Conservation (phyloP, 2,797 vertebrate species). For the Heliangelus exortis region DNA sequence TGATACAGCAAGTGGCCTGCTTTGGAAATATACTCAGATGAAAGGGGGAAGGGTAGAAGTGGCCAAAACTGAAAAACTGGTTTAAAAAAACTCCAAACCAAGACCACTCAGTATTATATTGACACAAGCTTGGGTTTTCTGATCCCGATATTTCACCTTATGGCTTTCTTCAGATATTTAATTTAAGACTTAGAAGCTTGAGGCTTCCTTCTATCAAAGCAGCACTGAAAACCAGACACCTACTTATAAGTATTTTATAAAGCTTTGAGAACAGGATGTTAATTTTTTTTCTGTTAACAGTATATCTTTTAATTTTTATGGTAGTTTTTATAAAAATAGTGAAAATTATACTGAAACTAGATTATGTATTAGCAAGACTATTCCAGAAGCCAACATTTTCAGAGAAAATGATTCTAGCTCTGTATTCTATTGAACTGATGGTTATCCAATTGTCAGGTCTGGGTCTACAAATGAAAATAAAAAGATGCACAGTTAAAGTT, state of each 20-base stretch:
- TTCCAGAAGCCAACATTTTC: neutral
- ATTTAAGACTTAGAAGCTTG: neutral
- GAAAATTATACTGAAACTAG: neutral
- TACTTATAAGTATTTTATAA: neutral
- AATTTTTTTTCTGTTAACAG: neutral
- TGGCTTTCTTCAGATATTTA: neutral
- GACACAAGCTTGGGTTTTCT: neutral
- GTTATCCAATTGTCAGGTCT: neutral
- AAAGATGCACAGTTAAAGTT: neutral
- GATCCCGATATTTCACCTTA: neutral
- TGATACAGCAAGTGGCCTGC: neutral
- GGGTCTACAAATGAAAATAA: neutral
- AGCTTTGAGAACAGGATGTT: neutral
- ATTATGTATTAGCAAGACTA: neutral
- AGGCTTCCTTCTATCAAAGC: neutral
- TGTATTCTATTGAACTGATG: neutral
- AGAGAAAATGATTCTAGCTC: neutral
- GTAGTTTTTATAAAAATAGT: neutral
- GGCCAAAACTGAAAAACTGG: neutral
- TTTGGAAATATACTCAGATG: neutral
- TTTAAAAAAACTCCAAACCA: neutral
- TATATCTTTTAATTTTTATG: neutral
- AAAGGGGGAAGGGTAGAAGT: neutral
- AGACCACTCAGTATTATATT: neutral
- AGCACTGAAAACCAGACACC: neutral